A percentile compares a stretch with the other conserved stretches of the same genome.
These are phyloP conservation scores for Lomographa bimaculata DNA, from an alignment of 2,888 invertebrate species.

Conservation along the genomic window DNA sequence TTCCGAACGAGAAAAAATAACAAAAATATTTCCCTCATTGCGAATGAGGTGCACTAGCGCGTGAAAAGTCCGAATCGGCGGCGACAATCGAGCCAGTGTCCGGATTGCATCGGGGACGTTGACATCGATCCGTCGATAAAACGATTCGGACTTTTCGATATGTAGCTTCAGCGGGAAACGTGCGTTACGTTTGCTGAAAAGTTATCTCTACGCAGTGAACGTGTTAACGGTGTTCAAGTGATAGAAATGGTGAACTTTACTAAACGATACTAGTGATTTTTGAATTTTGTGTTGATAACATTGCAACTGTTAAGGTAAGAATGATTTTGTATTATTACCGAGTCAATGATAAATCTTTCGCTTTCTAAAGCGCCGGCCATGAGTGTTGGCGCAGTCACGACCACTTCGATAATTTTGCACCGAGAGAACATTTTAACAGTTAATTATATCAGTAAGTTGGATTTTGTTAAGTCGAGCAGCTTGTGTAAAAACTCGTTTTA, in stretches of 20 bases:
- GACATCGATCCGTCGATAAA: conserved; percentile 61
- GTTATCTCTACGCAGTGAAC: conserved; percentile 58
- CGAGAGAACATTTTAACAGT: conserved; percentile 50
- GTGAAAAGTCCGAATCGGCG: conserved; percentile 62
- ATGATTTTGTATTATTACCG: conserved; percentile 50
- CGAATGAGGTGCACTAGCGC: conserved; percentile 68
- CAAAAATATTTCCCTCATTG: conserved; percentile 51
- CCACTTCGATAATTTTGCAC: conserved; percentile 51
- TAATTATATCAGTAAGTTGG: conserved; percentile 40
- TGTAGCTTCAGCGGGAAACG: conserved; percentile 67
- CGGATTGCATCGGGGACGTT: conserved; percentile 73
- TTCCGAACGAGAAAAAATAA: conserved; percentile 47
- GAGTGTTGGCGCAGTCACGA: conserved; percentile 74
- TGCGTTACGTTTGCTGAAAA: conserved; percentile 49
- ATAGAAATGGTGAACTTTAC: conserved; percentile 78
- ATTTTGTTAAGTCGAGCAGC: conserved; percentile 39
- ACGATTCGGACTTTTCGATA: conserved; percentile 60
- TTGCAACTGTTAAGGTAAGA: conserved; percentile 61
- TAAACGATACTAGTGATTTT: conserved; percentile 65
- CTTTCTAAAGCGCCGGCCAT: conserved; percentile 79
- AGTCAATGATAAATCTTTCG: conserved; percentile 69
- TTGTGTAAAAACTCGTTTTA: conserved; percentile 60
- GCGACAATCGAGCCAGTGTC: conserved; percentile 67
- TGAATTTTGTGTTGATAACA: conserved; percentile 52
- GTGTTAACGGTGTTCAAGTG: conserved; percentile 71